phyloP scores from a whole-genome alignment of 2,888 invertebrate species.

The Aphidoletes aphidimyza region DNA sequence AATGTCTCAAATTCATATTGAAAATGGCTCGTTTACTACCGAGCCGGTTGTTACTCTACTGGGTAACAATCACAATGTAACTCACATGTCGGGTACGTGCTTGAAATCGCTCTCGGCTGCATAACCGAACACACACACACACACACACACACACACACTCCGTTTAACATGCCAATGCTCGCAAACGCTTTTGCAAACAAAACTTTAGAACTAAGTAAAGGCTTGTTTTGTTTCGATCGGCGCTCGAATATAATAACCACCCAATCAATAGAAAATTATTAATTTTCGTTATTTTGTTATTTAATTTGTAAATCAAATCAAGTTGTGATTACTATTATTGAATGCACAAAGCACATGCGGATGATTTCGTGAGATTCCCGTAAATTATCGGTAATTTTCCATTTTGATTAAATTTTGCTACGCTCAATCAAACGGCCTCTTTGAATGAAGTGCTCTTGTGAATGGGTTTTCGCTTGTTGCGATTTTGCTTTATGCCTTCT shows the following conservation, averaged over 20 bases:
- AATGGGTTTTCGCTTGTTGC: background rate
- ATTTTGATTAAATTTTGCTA: conserved; percentile 35
- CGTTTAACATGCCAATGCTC: no score
- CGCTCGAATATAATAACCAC: conserved; percentile 28
- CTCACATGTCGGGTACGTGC: background rate
- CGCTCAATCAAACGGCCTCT: conserved; percentile 6
- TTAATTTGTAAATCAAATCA: conserved; percentile 48
- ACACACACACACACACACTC: background rate
- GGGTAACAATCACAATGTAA: background rate
- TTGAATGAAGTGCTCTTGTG: background rate
- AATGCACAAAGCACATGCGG: background rate
- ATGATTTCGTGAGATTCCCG: background rate
- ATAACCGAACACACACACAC: background rate
- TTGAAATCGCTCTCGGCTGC: conserved; percentile 2
- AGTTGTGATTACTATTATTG: conserved; percentile 36
- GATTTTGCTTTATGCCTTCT: no score
- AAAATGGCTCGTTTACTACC: conserved; percentile 15
- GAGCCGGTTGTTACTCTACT: no score
- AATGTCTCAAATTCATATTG: conserved; percentile 15
- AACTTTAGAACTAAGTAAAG: no score
- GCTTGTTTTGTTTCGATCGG: background rate
- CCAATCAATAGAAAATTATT: conserved; percentile 36
- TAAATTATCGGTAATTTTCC: conserved; percentile 36
- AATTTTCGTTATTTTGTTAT: conserved; percentile 34
- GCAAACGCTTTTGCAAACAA: background rate